Evolutionary conservation across 2,888 invertebrate genomes (phyloP), one percentile per base, ranked within the genome.

Genomic region (Agrotis ipsilon): DNA sequence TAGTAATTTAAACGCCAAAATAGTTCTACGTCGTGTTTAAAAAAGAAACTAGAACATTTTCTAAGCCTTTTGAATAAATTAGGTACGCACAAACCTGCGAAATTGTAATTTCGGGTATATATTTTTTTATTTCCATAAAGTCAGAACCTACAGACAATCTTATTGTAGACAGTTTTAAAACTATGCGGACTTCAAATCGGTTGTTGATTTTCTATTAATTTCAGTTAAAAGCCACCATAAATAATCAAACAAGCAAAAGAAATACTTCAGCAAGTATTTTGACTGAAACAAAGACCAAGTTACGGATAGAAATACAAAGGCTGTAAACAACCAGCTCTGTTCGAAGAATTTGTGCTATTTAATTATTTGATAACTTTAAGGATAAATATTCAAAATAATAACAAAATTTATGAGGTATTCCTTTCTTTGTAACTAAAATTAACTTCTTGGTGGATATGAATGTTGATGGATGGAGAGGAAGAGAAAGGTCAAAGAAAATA

Each of bases 311-410:
- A 55, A 69, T 49, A 32, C 13, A 49, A 49, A 13, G 18, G n/a
- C 7, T 14, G 16, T 46, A 51, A 75, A 51, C 14, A 51, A 18
- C 19, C 4, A 9, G 21, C 9, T 39, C 60, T 55, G 14, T 46
- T 19, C 7, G 6, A 43, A 48, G 27, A 24, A 52, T 54, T 45
- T 21, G 9, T 46, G 21, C 14, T 3, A 19, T 57, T 58, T 69
- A 27, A 45, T 59, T 52, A 27, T 70, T 51, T 72, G 18, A 19
- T 49, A 62, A 52, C 39, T 62, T 51, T 27, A 24, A 21, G 51
- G 48, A 72, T 32, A 9, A 70, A 39, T 39, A 21, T 27, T 9
- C 5, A 49, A 39, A 60, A 39, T 13, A 39, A 46, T 45, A 57
- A 46, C 18, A 39, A 51, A 59, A 52, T n/a, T n/a, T n/a, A n/a